Evolutionary conservation across 1,140 invertebrate genomes (phyloP), one percentile per base, ranked within the genome.

Genomic region (Cepaea nemoralis): DNA sequence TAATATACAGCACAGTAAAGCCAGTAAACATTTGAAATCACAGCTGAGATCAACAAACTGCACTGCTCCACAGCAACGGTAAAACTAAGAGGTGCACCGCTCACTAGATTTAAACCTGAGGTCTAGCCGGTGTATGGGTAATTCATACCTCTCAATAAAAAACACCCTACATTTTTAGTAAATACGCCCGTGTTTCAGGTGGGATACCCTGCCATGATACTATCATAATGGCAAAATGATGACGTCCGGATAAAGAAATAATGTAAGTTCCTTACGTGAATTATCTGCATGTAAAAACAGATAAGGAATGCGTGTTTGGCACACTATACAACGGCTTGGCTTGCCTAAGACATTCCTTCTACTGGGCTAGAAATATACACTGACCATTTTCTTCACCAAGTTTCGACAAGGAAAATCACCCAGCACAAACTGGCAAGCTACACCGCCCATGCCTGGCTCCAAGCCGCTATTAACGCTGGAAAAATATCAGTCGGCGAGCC

Each of bases 401-500:
- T 55, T 55, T 55, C 5, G 3, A 55, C 50, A 14, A 55, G 27
- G 59, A 63, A 63, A 6, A 63, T 31, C 59, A 63, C 59, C 6
- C 10, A 16, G 6, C 2, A 31, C 59, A 63, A 63, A 63, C 8
- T 63, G n/a, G 1, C 27, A 63, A 55, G 19, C 35, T n/a, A 70
- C 69, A 70, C 69, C 69, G 69, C 40, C 35, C 19, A 63, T 40
- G 5, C 40, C 69, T 42, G 69, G 19, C 22, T 40, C 37, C 69
- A 70, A 37, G 40, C 69, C 22, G 69, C 35, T 40, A 70, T 70
- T 5, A 70, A 37, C 24, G 35, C n/a, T n/a, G 37, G 14, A 70
- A 70, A 70, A 70, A 70, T 70, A 70, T 40, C 69, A 37, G 69
- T n/a, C 8, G 19, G 69, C 69, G 19, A n/a, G 50, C 39, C 8